Percentiles rank a stretch among this genome's conserved stretches.
phyloP scores from a whole-genome alignment of 37 sponge, comb jelly and placozoan genomes.

The Haliclona indistincta region DNA sequence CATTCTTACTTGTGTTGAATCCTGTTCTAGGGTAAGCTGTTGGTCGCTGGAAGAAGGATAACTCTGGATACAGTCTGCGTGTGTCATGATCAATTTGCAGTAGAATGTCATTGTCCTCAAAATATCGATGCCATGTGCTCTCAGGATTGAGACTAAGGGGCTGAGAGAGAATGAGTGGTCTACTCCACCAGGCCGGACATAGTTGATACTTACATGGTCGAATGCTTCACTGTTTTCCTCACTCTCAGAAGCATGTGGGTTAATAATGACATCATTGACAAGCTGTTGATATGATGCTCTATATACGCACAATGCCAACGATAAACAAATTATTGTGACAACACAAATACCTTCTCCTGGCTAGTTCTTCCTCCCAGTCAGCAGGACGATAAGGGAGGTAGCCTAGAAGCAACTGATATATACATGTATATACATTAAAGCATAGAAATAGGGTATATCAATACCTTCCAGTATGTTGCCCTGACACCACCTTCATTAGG shows the following conservation, averaged over 20 bases:
- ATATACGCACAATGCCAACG: background rate
- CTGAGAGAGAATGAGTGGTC: constrained; percentile 26
- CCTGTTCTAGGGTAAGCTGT: constrained; percentile 71
- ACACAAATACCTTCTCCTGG: constrained; percentile 45
- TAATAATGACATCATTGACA: constrained; percentile 62
- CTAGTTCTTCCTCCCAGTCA: constrained; percentile 62
- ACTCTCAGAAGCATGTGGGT: constrained; percentile 54
- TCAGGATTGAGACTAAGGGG: constrained; percentile 86
- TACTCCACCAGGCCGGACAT: no score
- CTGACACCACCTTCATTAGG: constrained; percentile 66
- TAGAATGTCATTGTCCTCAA: constrained; percentile 89
- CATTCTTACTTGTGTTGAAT: constrained; percentile 42
- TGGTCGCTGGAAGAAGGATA: constrained; percentile 92
- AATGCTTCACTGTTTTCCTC: constrained; percentile 18
- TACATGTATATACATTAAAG: background rate
- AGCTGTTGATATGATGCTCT: constrained; percentile 63
- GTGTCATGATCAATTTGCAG: constrained; percentile 92
- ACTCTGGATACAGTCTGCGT: constrained; percentile 86
- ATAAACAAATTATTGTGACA: background rate
- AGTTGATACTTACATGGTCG: constrained; percentile 69
- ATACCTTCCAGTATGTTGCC: constrained; percentile 76
- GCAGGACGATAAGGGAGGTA: constrained; percentile 58
- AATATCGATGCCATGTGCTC: constrained; percentile 79
- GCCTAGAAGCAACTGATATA: constrained; percentile 58
- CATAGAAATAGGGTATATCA: background rate